Evolutionary conservation across 2,113 vertebrate genomes (phyloP).

Genomic region (Malaclemys terrapin): DNA sequence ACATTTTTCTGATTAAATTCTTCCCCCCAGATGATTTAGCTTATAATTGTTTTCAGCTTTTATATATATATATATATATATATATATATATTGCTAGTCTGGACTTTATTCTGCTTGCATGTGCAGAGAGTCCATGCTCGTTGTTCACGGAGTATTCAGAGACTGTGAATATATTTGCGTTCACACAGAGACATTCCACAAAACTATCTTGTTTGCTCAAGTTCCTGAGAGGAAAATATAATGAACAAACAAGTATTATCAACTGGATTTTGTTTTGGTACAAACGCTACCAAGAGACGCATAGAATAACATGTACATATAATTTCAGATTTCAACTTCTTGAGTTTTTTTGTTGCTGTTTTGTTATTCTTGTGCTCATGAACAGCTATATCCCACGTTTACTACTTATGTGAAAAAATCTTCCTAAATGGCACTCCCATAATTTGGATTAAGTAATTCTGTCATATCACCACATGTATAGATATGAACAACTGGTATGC

Average conservation of each 20-base stretch:
- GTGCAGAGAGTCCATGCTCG: background rate
- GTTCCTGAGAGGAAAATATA: background rate
- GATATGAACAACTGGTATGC: background rate
- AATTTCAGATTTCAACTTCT: background rate
- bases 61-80: background rate
- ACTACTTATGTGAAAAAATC: background rate
- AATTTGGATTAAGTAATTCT: background rate
- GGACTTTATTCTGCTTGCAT: background rate
- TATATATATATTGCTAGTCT: background rate
- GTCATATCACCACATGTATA: background rate
- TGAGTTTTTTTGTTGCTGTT: background rate
- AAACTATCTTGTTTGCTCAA: constrained; percentile 5
- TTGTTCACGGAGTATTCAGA: background rate
- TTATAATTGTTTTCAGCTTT: background rate
- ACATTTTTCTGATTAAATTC: background rate
- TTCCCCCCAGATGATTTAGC: background rate
- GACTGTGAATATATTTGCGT: background rate
- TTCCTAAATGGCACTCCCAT: background rate
- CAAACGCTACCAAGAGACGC: background rate
- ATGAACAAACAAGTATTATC: background rate
- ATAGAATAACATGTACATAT: background rate
- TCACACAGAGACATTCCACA: background rate
- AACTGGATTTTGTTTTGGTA: constrained; percentile 2
- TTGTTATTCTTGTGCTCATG: background rate
- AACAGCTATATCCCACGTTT: background rate